Evolutionary conservation across 2,888 invertebrate genomes (phyloP), one percentile per base, ranked within the genome.

Genomic region (Temnothorax unifasciatus): DNA sequence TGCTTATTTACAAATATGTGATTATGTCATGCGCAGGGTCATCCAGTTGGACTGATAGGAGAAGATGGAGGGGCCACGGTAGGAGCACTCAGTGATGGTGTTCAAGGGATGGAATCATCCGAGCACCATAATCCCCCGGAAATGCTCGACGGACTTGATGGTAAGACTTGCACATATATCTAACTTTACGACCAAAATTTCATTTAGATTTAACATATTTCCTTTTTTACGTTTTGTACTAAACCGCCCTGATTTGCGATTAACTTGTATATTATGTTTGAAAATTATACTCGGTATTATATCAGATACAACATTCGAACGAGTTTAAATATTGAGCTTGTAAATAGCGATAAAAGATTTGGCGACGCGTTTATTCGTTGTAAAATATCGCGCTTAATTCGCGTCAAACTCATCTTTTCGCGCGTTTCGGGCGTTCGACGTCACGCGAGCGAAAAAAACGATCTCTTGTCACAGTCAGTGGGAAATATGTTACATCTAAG

Each of bases 141-240:
- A 93, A 93, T 94, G 92, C 93, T 95, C 92, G 95, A 95, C 92
- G 95, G 95, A 94, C 94, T 95, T 89, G 95, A 95, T 95, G 95
- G 95, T 95, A 95, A 95, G 95, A 94, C 74, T 88, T 91, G 89
- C 68, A 88, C 87, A 87, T 81, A 82, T 73, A 85, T 81, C 87
- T 83, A 77, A 68, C 13, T 85, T 90, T 91, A 86, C 84, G 68
- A 90, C 91, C 85, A 88, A 88, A 89, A 88, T 90, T 93, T 88
- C 81, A 82, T 88, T 87, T 87, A 86, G 88, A 91, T 89, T 87
- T 85, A 87, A 90, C 90, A 86, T 90, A 90, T 88, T 91, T 91
- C 89, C 85, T 74, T 63, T 59, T 38, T 57, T 9, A 77, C 66
- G 34, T 76, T 75, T 54, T 11, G n/a, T 25, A 34, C n/a, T 5